A percentile compares a stretch with the other conserved stretches of the same genome.
phyloP scores from a whole-genome alignment of 2,113 vertebrate species.

The Rousettus leschenaultii region DNA sequence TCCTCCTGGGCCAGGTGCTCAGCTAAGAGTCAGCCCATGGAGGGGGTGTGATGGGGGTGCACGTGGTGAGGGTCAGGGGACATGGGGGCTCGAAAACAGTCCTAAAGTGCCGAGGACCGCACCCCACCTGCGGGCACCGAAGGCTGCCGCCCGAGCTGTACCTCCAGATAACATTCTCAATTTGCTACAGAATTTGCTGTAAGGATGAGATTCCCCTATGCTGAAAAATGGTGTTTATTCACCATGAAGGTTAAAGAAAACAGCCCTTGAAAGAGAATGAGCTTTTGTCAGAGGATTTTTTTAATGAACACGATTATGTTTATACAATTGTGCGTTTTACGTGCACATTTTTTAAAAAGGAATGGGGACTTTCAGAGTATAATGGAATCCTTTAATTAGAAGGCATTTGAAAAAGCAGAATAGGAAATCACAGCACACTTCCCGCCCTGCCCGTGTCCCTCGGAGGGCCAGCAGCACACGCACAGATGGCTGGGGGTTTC shows the following conservation, averaged over 20 bases:
- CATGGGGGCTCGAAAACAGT: accelerated
- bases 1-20: not conserved
- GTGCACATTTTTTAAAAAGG: not conserved
- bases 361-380: conserved; percentile 6
- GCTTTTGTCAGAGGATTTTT: not conserved
- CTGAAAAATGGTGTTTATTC: not conserved
- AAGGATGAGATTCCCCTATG: not conserved
- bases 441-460: not conserved
- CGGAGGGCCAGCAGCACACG: not conserved
- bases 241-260: not conserved
- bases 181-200: not conserved
- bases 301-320: conserved; percentile 6
- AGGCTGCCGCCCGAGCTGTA: not conserved
- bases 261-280: not conserved
- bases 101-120: too few species aligned
- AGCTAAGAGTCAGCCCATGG: not conserved
- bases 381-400: conserved; percentile 47
- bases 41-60: not conserved
- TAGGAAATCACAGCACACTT: not conserved
- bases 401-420: conserved; percentile 2
- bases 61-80: accelerated
- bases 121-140: accelerated
- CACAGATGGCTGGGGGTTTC: not conserved
- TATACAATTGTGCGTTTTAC: not conserved
- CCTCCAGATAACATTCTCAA: not conserved